Base-by-base conservation (phyloP, 2,113 vertebrate species). In the Campylorhamphus procurvoides region DNA sequence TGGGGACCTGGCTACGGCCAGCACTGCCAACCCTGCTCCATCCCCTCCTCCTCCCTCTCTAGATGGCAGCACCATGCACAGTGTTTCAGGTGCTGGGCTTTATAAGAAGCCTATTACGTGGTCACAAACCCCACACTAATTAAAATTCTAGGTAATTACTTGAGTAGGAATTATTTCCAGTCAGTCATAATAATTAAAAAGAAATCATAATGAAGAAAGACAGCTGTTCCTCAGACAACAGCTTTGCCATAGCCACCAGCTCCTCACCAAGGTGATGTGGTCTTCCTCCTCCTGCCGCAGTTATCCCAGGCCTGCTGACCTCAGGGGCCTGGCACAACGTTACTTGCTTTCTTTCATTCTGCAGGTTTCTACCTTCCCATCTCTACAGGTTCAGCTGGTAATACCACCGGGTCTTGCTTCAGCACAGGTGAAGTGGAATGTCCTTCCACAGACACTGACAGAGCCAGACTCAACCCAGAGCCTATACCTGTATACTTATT, bases 51-150 rank as follows among this genome's bases (percentile, higher is more conserved):
- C 12, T 55, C 33, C 50, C 20, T 35, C 47, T 81, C 14, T 58
- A 82, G n/a, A 44, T 3, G 18, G n/a, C n/a, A 4, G 66, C 60
- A 82, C 35, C 8, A 0, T 3, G 40, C 0, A 0, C 8, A 15
- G 18, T 4, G 13, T 47, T 63, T 44, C 73, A 62, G 28, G 25
- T 33, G 25, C 28, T 53, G 44, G 3, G 33, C 52, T 68, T 39
- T 15, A n/a, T 24, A 19, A 55, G 28, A 89, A 85, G 42, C 33
- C 82, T 63, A 16, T 20, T 53, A 62, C 31, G 8, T 13, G 20
- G 74, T 83, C 50, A 80, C 50, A 90, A 84, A 68, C 37, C 35
- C 24, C 35, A 28, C 7, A 9, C 19, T 52, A 50, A 83, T 56
- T 59, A 93, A n/a, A 62, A 55, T 18, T 18, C 77, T 63, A 47